Conservation (phyloP, 1,140 invertebrate species). For the Colletes gigas region DNA sequence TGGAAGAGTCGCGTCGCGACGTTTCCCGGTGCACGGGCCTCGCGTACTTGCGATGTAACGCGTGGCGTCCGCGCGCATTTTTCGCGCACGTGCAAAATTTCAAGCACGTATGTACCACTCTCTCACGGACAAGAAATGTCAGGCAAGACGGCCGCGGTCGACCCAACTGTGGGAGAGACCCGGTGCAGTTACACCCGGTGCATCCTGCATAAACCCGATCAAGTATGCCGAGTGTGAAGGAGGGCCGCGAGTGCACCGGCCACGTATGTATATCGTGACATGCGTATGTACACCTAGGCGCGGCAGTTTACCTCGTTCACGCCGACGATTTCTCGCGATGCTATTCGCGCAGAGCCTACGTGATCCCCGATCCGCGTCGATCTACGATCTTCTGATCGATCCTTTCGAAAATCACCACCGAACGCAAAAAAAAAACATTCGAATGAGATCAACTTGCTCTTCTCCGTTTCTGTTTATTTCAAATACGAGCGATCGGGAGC, state of each 20-base stretch:
- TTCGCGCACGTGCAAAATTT: slow-evolving; percentile 32
- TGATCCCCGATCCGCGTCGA: not conserved
- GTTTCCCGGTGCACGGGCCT: not conserved
- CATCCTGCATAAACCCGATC: slow-evolving; percentile 72
- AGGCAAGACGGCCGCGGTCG: not conserved
- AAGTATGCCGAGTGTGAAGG: slow-evolving; percentile 74
- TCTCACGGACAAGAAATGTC: slow-evolving; percentile 38
- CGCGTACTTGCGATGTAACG: not conserved
- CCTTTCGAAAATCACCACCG: not conserved
- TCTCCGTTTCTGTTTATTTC: no score
- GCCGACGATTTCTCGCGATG: slow-evolving; percentile 63
- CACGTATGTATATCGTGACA: slow-evolving; percentile 61
- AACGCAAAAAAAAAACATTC: no score
- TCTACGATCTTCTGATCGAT: not conserved
- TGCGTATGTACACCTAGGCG: slow-evolving; percentile 70
- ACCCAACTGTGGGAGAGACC: slow-evolving; percentile 49
- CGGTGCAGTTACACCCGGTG: slow-evolving; percentile 47
- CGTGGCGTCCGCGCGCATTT: not conserved
- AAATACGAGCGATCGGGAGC: no score
- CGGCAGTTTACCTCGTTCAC: slow-evolving; percentile 71
- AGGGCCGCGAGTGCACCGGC: slow-evolving; percentile 63
- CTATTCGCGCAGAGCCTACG: slow-evolving; percentile 6
- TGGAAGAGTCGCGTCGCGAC: not conserved
- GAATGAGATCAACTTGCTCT: no score
- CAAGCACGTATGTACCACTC: slow-evolving; percentile 29